Conservation (phyloP, 2,888 invertebrate species). For the Thecophora atra region DNA sequence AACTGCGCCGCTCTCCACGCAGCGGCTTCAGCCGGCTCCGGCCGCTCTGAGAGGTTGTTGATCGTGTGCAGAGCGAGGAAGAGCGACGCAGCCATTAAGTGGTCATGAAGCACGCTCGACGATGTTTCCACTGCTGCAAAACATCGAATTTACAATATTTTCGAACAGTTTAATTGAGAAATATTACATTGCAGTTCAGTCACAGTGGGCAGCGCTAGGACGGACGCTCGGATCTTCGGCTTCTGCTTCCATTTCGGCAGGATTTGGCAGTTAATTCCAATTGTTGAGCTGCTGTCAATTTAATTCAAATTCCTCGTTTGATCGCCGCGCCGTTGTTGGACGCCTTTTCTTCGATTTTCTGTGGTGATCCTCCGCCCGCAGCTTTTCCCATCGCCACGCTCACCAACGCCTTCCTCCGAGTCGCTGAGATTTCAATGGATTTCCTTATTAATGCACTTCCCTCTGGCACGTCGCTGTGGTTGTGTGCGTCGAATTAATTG, state of each 20-base stretch:
- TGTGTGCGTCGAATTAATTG: constrained; percentile 27
- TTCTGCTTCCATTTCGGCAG: not conserved
- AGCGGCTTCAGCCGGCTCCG: no score
- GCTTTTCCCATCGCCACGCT: constrained; percentile 45
- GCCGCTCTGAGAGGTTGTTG: not conserved
- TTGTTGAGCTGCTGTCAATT: not conserved
- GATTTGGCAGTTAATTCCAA: not conserved
- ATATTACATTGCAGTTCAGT: constrained; percentile 24
- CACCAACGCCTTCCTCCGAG: constrained; percentile 31
- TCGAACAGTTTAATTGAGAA: constrained; percentile 39
- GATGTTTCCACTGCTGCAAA: not conserved
- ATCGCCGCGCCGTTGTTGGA: not conserved
- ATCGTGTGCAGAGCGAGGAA: constrained; percentile 8
- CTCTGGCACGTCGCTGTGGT: constrained; percentile 17
- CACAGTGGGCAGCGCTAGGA: not conserved
- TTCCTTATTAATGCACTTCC: constrained; percentile 60
- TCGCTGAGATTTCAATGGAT: constrained; percentile 61
- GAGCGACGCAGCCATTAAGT: not conserved
- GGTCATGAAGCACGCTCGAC: no score
- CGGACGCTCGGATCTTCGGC: not conserved
- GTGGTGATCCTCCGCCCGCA: constrained; percentile 57
- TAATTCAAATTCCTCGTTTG: not conserved
- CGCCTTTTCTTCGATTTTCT: constrained; percentile 31
- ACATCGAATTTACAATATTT: constrained; percentile 22
- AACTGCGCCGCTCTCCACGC: no score